Evolutionary conservation across 2,113 vertebrate genomes (phyloP).

Genomic region (Malurus cyaneus): DNA sequence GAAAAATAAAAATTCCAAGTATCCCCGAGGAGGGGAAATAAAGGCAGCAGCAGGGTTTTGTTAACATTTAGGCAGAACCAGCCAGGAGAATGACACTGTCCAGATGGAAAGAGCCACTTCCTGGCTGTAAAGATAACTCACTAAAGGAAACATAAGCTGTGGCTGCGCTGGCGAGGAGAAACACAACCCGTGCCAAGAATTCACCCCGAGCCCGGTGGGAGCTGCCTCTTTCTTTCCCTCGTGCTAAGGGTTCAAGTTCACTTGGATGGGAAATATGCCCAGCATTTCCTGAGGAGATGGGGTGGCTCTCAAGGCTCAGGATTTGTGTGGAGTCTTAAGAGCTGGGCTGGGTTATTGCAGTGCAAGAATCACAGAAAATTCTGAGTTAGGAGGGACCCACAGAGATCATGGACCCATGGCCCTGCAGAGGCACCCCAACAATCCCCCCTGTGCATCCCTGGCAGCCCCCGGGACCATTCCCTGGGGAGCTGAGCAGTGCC

Average conservation of each 20-base stretch:
- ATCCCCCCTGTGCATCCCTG: background rate
- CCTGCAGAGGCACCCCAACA: background rate
- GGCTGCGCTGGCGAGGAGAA: constrained; percentile 46
- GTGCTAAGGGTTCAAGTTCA: constrained; percentile 34
- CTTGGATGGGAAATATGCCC: constrained; percentile 20
- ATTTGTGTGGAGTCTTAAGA: fast-evolving
- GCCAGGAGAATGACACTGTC: constrained; percentile 70
- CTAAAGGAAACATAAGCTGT: constrained; percentile 70
- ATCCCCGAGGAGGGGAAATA: constrained; percentile 61
- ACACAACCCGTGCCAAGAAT: constrained; percentile 14
- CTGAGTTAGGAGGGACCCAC: background rate
- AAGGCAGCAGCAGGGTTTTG: constrained; percentile 68
- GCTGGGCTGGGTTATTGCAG: background rate
- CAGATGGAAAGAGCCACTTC: constrained; percentile 75
- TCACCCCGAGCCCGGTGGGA: constrained; percentile 29
- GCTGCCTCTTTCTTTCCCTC: constrained; percentile 1
- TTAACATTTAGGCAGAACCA: constrained; percentile 67
- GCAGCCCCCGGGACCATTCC: background rate
- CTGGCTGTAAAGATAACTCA: constrained; percentile 74
- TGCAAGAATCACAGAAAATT: background rate
- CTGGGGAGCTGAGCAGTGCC: background rate
- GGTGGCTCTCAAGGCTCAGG: background rate
- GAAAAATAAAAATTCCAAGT: constrained; percentile 70
- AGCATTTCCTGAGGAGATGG: constrained; percentile 9
- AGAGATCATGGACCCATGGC: background rate